Evolutionary conservation across 2,113 vertebrate species (phyloP).

Genomic region (Passer montanus): DNA sequence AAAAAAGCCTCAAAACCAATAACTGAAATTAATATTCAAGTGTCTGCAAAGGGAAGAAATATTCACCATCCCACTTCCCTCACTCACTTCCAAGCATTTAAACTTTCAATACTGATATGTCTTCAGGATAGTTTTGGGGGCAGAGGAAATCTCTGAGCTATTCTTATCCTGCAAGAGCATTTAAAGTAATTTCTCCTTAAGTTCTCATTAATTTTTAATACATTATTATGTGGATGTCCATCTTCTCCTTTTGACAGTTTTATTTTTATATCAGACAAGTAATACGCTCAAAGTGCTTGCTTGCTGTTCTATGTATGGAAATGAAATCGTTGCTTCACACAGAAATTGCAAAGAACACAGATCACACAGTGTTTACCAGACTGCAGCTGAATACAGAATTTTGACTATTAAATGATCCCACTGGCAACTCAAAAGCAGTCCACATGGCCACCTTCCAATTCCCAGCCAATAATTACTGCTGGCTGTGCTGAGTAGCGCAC

Average conservation of each 20-base stretch:
- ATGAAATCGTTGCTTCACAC: neutral
- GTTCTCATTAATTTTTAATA: constrained; percentile 26
- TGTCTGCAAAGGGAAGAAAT: neutral
- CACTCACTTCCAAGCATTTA: neutral
- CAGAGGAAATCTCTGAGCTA: neutral
- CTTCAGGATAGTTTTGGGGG: neutral
- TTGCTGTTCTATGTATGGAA: neutral
- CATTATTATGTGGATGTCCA: neutral
- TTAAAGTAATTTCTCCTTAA: neutral
- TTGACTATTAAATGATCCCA: neutral
- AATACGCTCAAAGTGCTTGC: neutral
- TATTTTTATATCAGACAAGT: neutral
- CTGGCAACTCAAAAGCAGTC: neutral
- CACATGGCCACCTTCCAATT: neutral
- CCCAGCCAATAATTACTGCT: neutral
- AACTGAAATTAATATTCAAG: neutral
- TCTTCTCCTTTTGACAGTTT: constrained; percentile 22
- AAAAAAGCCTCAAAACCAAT: neutral
- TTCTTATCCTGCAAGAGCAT: constrained; percentile 13
- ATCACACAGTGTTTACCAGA: neutral
- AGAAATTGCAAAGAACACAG: neutral
- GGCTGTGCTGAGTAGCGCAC: fast-evolving
- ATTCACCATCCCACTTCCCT: neutral
- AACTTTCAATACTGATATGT: neutral
- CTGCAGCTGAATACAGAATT: neutral